A percentile compares a stretch with the other conserved stretches of the same genome.
Evolutionary conservation across 2,113 vertebrate genomes (phyloP).

Genomic region (Hystrix cristata): DNA sequence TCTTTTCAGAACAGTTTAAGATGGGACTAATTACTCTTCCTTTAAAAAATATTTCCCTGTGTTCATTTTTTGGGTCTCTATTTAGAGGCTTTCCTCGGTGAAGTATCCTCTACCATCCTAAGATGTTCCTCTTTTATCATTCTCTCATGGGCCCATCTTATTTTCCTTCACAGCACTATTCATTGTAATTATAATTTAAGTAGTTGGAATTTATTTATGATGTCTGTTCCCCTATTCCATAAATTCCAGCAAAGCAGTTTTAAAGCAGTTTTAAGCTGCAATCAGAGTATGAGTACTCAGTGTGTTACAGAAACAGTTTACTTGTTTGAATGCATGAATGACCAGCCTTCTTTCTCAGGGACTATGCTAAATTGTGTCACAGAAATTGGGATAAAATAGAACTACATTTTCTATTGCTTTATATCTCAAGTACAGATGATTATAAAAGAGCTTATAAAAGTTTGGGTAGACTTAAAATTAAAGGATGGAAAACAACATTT

Average conservation of each 20-base stretch:
- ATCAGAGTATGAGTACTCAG: not conserved
- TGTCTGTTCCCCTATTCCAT: not conserved
- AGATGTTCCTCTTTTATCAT: not conserved
- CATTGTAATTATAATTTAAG: not conserved
- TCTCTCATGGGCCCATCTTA: not conserved
- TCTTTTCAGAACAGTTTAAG: not conserved
- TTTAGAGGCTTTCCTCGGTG: not conserved
- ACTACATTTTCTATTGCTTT: not conserved
- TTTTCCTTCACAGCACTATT: not conserved
- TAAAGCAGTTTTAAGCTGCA: not conserved
- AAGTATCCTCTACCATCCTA: not conserved
- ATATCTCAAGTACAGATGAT: not conserved
- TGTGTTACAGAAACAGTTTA: not conserved
- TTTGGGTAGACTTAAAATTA: no score
- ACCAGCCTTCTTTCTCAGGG: not conserved
- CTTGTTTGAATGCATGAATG: not conserved
- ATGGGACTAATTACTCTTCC: not conserved
- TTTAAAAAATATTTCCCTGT: not conserved
- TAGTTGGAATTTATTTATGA: not conserved
- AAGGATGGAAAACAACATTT: no score
- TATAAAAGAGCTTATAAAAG: not conserved
- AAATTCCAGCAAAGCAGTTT: not conserved
- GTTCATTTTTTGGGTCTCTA: not conserved
- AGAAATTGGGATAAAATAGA: not conserved
- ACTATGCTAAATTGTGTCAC: not conserved